Evolutionary conservation across 2,888 invertebrate species (phyloP), one percentile per base, ranked within the genome.

Genomic region (Herminia tarsipennalis): DNA sequence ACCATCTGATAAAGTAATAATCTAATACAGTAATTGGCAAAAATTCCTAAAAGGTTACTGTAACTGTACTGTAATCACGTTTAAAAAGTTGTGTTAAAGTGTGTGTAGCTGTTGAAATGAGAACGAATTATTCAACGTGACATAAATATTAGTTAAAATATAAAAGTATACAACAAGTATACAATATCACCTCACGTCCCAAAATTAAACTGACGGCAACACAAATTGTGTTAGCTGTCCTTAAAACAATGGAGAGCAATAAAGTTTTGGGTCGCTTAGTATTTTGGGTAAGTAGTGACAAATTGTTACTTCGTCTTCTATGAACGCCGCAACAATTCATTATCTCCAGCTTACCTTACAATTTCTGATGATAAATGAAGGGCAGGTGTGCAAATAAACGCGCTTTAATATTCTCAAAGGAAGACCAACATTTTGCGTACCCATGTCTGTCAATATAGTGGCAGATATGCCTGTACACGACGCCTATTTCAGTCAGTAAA

Each of bases 261-360:
- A 58, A 61, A 60, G 49, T 60, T 60, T 56, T 44, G 58, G 61
- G 61, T 61, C 55, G 16, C 40, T 42, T 16, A 35, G 38, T 32
- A 51, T 36, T 46, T 30, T 38, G 53, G 25, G 44, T 42, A 43
- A 48, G 35, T 44, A 38, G 37, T 45, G 51, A 60, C 58, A 61
- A 61, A 48, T 58, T 58, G 45, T 55, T 45, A 35, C 3, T 21
- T 38, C 41, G 39, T 41, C 37, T 22, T 39, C 44, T 44, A 51
- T 29, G 27, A 47, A n/a, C 27, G 25, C 40, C 27, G 41, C 27
- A 38, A 46, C 43, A 30, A 37, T 32, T 47, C 28, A 37, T 38
- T 34, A 55, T 17, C 42, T 42, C 30, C 25, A 33, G 35, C 37
- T 37, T 46, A 56, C 17, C 6, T 45, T 46, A 14, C 37, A 10